Conservation (phyloP, 1,140 invertebrate species). For the Manduca sexta region DNA sequence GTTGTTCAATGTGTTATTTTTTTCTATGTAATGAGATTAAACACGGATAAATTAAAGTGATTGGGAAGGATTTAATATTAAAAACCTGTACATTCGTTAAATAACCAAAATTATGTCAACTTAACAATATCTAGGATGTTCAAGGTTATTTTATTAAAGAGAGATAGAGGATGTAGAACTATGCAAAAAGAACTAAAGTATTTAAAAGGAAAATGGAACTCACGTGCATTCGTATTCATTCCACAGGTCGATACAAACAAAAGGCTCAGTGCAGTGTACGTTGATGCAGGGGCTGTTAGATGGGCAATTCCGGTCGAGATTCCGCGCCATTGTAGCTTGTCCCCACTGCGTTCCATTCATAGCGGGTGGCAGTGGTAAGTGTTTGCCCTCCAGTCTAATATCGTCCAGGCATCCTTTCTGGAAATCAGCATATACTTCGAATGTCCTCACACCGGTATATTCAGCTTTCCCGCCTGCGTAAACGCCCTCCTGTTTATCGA, state of each 20-base stretch:
- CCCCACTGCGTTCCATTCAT: conserved; percentile 97
- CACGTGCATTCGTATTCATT: conserved; percentile 98
- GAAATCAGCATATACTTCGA: conserved; percentile 96
- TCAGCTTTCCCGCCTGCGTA: conserved; percentile 96
- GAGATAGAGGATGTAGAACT: too few species aligned
- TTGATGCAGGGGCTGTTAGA: conserved; percentile 95
- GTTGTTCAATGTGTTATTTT: too few species aligned
- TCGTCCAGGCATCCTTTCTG: conserved; percentile 83
- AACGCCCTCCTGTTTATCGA: conserved; percentile 95
- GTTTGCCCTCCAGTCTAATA: conserved; percentile 90
- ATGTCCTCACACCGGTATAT: conserved; percentile 92
- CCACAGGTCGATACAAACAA: conserved; percentile 97
- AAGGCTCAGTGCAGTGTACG: conserved; percentile 92
- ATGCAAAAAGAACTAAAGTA: too few species aligned
- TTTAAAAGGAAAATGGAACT: conserved; percentile 66
- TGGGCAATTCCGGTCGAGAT: conserved; percentile 91
- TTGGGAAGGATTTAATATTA: too few species aligned
- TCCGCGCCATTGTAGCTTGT: conserved; percentile 92
- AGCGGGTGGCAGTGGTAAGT: conserved; percentile 91
- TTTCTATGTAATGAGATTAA: too few species aligned
- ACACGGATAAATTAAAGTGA: too few species aligned
- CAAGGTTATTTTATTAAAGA: too few species aligned
- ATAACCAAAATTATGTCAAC: too few species aligned
- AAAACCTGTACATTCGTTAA: too few species aligned
- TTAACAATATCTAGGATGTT: background rate